Percentiles rank a stretch among this genome's conserved stretches.
phyloP scores from a whole-genome alignment of 2,113 vertebrate species.

The Nibea albiflora region DNA sequence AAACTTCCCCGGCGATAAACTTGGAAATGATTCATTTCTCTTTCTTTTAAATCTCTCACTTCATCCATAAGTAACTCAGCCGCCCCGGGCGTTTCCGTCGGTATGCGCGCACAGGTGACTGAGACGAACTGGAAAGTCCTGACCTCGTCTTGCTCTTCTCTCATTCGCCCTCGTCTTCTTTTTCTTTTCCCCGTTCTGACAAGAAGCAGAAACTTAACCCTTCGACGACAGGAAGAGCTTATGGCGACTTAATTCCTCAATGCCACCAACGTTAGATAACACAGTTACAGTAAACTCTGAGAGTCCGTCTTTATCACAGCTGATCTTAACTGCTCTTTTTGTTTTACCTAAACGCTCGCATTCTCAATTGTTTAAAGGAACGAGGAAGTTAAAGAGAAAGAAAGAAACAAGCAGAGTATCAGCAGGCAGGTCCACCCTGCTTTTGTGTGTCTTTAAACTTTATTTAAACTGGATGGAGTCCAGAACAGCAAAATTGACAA shows the following conservation, averaged over 20 bases:
- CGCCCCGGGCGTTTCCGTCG: neutral
- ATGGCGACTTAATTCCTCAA: constrained; percentile 8
- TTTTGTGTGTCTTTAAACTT: constrained; percentile 59
- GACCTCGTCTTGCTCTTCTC: constrained; percentile 23
- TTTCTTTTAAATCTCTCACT: neutral
- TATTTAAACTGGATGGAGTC: constrained; percentile 65
- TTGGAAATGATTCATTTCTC: neutral
- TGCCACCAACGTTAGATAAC: constrained; percentile 12
- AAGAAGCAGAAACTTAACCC: constrained; percentile 55
- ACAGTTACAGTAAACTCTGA: neutral
- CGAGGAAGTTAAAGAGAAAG: constrained; percentile 48
- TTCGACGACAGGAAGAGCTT: neutral
- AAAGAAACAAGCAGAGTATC: constrained; percentile 22
- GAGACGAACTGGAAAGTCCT: constrained; percentile 58
- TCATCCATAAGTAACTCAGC: neutral
- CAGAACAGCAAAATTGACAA: constrained; percentile 67
- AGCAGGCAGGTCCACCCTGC: constrained; percentile 45
- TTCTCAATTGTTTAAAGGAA: constrained; percentile 48
- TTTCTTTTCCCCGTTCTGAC: constrained; percentile 1
- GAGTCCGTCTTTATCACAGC: constrained; percentile 24
- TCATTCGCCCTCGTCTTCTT: neutral
- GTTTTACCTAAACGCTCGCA: constrained; percentile 9
- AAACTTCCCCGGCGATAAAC: neutral
- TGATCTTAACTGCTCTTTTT: constrained; percentile 25
- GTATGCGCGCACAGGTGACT: constrained; percentile 41